A percentile compares a stretch with the other conserved stretches of the same genome.
Evolutionary conservation across 2,113 vertebrate genomes (phyloP).

Genomic region (Pristiophorus japonicus): DNA sequence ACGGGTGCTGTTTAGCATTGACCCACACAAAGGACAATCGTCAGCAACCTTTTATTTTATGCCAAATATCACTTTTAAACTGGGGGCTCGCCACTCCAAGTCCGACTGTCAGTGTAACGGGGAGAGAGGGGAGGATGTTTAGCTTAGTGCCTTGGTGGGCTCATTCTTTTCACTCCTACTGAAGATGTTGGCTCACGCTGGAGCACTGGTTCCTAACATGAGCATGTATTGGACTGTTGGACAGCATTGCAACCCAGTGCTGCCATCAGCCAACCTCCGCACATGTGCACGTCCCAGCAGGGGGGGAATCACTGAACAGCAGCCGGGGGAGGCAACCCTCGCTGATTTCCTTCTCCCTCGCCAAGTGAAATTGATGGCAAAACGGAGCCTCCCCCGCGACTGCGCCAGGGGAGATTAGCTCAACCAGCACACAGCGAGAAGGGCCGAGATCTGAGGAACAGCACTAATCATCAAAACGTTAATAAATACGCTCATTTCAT

Average conservation of each 20-base stretch:
- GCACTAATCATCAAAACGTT: not conserved
- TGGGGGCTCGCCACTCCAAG: not conserved
- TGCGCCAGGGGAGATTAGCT: not conserved
- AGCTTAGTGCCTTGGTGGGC: not conserved
- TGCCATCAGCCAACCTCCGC: not conserved
- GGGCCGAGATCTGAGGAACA: not conserved
- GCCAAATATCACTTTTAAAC: not conserved
- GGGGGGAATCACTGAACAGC: not conserved
- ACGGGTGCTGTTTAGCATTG: not conserved
- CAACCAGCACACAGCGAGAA: not conserved
- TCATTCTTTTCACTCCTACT: not conserved
- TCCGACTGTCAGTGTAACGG: not conserved
- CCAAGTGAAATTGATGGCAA: not conserved
- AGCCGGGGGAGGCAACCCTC: not conserved
- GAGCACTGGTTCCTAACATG: too few relatives aligned
- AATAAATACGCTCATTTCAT: not conserved
- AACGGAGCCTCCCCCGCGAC: not conserved
- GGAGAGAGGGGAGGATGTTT: not conserved
- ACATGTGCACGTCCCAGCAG: not conserved
- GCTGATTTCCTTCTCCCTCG: not conserved
- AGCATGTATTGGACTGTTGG: not conserved
- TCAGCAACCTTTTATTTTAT: not conserved
- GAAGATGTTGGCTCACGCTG: not conserved
- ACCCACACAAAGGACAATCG: not conserved
- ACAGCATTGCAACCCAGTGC: not conserved